Base-by-base conservation (phyloP, 2,113 vertebrate genomes). In the Cyphomyrus discorhynchus region DNA sequence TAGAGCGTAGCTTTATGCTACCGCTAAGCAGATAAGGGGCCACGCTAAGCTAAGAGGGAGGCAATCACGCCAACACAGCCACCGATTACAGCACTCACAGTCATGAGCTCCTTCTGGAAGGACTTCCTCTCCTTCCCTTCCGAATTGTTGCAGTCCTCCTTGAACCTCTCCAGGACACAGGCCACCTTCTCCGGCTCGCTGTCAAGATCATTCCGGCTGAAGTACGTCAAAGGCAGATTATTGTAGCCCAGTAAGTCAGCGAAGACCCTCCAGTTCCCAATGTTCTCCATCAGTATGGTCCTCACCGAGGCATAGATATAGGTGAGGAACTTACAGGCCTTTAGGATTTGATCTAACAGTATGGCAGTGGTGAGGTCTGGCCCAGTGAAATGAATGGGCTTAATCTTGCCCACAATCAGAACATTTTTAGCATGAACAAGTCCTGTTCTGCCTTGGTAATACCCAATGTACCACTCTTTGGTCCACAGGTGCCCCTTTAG, bases 401-500 rank as follows among this genome's bases (percentile, higher is more conserved):
- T 95, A 0, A 96, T 95, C 92, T 96, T 97, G 13, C 98, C 98
- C 0, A 98, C 96, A 87, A 98, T 95, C 4, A 99, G 94, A 89
- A 99, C 96, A 0, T 99, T 99, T 95, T 98, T 98, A 85, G 97
- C 93, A 50, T 99, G 98, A 87, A 99, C 97, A 0, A 99, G 95
- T 19, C 98, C 98, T 7, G 97, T 92, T 90, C 94, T 97, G 9
- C 98, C 98, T 93, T 98, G 98, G 94, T 98, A 98, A 94, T 97
- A 99, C 89, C 97, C 98, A 5, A 98, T 97, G 90, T 98, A 98
- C 98, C 98, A 99, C 91, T 99, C 98, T 91, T 99, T 99, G 74
- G 97, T 99, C 97, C 98, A 98, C 89, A 99, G 93, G 90, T 99
- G 98, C 0, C 98, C 98, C 91, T 97, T 97, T 27, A 99, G 94